Evolutionary conservation across 2,888 invertebrate genomes (phyloP), one percentile per base, ranked within the genome.

Genomic region (Rotaria macrura): DNA sequence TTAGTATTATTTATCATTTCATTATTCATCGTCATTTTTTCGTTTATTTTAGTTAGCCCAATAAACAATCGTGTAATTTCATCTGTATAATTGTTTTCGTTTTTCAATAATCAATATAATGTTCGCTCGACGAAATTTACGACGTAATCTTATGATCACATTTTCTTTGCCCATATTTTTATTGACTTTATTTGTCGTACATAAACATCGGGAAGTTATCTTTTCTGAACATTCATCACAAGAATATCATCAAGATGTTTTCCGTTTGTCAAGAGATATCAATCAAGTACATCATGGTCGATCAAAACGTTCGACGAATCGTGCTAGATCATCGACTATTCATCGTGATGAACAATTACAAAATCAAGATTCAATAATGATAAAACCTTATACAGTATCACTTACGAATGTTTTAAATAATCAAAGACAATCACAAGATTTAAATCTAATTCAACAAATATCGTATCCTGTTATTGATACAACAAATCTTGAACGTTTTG

Each of bases 401-500:
- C 2, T 65, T 65, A 25, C 20, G 38, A 65, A 65, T 65, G 6
- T 20, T 14, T 38, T 17, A 4, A 34, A 65, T 65, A 38, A 65
- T 65, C 65, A 65, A 5, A 34, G 65, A 34, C 65, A 65, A 34
- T 20, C 20, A 7, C 34, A 17, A 34, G 17, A 17, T 1, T 38
- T 14, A 34, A 14, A 17, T 5, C 17, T 34, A 9, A 65, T 34
- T 65, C 34, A 65, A 65, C 34, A 5, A 65, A 29, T 7, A 0
- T 7, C 12, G 5, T 12, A 83, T 83, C 29, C 83, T 40, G 49
- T 84, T 49, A 84, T 55, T 25, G 14, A 38, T 25, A 83, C 84
- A 84, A 86, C 54, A 79, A 65, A 43, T 84, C 38, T 86, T 54
- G 79, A 86, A 47, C 74, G 94, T 87, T 92, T 95, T 49, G 94